Conservation (phyloP, 2,888 invertebrate genomes). For the Erebia aethiops region DNA sequence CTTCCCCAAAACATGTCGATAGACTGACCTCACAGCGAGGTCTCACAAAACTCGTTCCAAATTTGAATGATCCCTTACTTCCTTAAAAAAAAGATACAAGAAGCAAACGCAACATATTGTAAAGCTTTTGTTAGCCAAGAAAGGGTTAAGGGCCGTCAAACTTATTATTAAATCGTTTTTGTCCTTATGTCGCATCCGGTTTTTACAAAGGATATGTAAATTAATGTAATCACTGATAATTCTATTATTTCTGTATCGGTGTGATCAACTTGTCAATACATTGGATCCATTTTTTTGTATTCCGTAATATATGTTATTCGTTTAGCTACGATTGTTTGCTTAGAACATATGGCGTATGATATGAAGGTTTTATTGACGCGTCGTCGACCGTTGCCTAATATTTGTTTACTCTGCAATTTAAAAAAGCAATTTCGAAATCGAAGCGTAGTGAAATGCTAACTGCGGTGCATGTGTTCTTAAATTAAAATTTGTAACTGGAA, state of each 20-base stretch:
- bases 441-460: conserved; percentile 35
- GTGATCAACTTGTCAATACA: conserved; percentile 74
- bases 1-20: conserved; percentile 62
- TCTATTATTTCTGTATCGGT: conserved; percentile 77
- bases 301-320: conserved; percentile 42
- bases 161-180: conserved; percentile 82
- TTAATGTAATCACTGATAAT: conserved; percentile 81
- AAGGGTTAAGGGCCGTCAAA: conserved; percentile 79
- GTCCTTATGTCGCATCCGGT: conserved; percentile 79
- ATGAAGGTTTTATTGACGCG: conserved; percentile 44
- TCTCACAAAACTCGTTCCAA: conserved; percentile 74
- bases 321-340: conserved; percentile 65
- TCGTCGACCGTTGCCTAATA: conserved; percentile 45
- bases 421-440: conserved; percentile 31
- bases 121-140: conserved; percentile 75
- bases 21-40: conserved; percentile 73
- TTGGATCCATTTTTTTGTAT: conserved; percentile 50
- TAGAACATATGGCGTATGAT: conserved; percentile 66
- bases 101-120: conserved; percentile 76
- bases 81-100: conserved; percentile 67
- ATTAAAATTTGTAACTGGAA: conserved; percentile 55
- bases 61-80: conserved; percentile 76
- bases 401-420: conserved; percentile 33
- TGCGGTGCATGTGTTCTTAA: conserved; percentile 47
- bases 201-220: conserved; percentile 77